phyloP scores from a whole-genome alignment of 2,113 vertebrate species.

The Ascaphus truei region DNA sequence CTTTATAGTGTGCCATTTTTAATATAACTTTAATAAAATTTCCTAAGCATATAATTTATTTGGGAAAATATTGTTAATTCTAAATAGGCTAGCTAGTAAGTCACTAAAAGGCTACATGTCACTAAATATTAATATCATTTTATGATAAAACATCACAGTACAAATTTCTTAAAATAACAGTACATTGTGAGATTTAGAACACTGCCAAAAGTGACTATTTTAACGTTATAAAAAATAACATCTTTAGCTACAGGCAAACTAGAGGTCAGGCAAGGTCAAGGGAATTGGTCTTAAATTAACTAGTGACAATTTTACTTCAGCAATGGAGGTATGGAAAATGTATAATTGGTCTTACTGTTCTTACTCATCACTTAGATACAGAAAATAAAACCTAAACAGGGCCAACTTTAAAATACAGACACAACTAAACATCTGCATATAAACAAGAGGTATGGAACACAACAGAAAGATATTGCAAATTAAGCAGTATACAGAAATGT shows the following conservation, averaged over 20 bases:
- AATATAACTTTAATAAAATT: neutral
- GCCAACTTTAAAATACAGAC: too few relatives aligned
- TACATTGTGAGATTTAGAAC: neutral
- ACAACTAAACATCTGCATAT: too few relatives aligned
- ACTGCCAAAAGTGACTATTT: neutral
- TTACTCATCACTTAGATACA: neutral
- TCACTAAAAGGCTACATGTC: too few relatives aligned
- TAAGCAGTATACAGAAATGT: too few relatives aligned
- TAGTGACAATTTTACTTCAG: neutral
- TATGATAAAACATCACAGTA: neutral
- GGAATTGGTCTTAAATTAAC: too few relatives aligned
- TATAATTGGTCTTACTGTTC: neutral
- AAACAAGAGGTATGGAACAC: too few relatives aligned
- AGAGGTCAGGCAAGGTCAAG: neutral
- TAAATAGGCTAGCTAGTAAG: too few relatives aligned
- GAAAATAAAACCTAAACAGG: too few relatives aligned
- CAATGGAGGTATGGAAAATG: neutral
- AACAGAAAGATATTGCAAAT: too few relatives aligned
- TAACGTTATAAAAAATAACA: neutral
- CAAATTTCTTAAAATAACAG: neutral
- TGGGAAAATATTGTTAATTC: neutral
- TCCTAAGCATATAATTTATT: neutral
- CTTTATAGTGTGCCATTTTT: neutral
- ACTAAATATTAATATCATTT: too few relatives aligned
- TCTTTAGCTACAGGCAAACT: neutral